Percentiles rank a stretch among this genome's conserved stretches.
phyloP scores from a whole-genome alignment of 2,113 vertebrate genomes.

The Pardalotus punctatus region DNA sequence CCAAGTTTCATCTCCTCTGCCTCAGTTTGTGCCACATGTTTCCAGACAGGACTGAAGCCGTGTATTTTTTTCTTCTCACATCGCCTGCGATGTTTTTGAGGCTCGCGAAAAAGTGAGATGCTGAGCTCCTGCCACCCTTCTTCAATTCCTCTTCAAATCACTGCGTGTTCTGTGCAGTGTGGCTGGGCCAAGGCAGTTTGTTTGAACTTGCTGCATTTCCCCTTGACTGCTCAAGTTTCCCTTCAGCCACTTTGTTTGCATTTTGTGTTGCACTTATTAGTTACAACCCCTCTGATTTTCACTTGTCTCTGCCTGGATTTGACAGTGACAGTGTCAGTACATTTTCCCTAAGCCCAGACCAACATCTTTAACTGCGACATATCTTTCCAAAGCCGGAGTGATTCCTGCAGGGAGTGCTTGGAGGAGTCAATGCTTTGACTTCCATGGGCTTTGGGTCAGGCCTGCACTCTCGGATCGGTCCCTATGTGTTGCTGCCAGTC shows the following conservation, averaged over 20 bases:
- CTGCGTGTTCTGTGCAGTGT: fast-evolving
- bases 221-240: neutral
- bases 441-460: neutral
- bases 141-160: neutral
- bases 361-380: neutral
- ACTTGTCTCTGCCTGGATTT: neutral
- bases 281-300: neutral
- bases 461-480: neutral
- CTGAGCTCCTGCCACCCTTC: neutral
- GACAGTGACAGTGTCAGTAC: neutral
- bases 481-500: neutral
- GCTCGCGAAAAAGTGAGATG: neutral
- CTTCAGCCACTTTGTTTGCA: neutral
- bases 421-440: neutral
- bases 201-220: neutral
- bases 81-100: neutral
- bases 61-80: neutral
- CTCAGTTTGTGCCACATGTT: neutral
- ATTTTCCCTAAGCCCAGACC: neutral
- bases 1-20: neutral
- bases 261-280: neutral
- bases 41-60: neutral
- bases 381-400: neutral
- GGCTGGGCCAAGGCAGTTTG: neutral
- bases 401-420: neutral